A percentile compares a stretch with the other conserved stretches of the same genome.
Conservation (phyloP, 2,113 vertebrate genomes). For the Hippocampus mohnikei region DNA sequence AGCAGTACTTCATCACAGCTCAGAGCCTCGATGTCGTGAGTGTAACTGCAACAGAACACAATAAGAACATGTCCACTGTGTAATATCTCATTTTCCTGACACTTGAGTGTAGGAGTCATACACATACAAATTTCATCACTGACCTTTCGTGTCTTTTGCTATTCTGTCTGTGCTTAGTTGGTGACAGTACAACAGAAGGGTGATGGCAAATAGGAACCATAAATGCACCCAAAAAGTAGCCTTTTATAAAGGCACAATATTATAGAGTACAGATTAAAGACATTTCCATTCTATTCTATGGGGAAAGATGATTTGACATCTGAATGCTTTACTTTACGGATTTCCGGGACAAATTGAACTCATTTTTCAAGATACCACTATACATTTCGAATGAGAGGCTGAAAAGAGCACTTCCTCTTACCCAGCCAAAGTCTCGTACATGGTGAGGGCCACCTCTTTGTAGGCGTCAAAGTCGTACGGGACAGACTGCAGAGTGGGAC, state of each 20-base stretch:
- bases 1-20: slow-evolving; percentile 96
- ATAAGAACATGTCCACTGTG: neutral
- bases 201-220: too few species aligned
- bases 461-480: slow-evolving; percentile 92
- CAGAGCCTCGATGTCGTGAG: slow-evolving; percentile 92
- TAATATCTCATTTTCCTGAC: too few species aligned
- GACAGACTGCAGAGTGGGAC: slow-evolving; percentile 86
- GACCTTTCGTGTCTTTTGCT: too few species aligned
- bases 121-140: too few species aligned
- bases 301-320: neutral
- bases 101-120: too few species aligned
- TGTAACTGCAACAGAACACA: slow-evolving; percentile 77
- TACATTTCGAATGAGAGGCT: neutral
- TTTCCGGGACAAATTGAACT: neutral
- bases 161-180: too few species aligned
- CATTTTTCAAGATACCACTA: neutral
- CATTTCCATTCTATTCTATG: neutral
- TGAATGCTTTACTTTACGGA: too few species aligned
- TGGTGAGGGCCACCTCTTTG: slow-evolving; percentile 85
- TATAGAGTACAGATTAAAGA: neutral
- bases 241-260: too few species aligned
- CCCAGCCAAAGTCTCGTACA: slow-evolving; percentile 94
- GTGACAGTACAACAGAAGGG: too few species aligned
- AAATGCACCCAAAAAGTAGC: neutral
- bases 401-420: slow-evolving; percentile 47